Percentiles rank a stretch among this genome's conserved stretches.
phyloP scores from a whole-genome alignment of 2,113 vertebrate species.

The Nannospalax galili region DNA sequence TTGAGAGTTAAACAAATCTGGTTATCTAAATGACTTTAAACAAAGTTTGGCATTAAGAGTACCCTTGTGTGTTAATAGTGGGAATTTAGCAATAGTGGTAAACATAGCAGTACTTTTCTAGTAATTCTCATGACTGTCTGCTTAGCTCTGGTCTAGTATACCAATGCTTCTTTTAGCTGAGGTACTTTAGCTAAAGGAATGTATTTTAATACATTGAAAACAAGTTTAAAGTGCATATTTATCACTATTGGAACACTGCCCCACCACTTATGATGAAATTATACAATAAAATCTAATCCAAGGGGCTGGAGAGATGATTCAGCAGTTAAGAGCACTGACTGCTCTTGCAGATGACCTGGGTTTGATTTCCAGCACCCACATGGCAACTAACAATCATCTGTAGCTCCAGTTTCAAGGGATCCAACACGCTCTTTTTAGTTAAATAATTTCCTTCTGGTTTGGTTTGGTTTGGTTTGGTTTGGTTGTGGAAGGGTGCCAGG shows the following conservation, averaged over 20 bases:
- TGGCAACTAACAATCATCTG: too few relatives aligned
- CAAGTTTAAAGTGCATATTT: background rate
- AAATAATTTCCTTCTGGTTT: too few relatives aligned
- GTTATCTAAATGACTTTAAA: background rate
- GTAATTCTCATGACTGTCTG: background rate
- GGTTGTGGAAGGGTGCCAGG: too few relatives aligned
- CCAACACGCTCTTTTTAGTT: too few relatives aligned
- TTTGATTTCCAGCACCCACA: too few relatives aligned
- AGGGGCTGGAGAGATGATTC: too few relatives aligned
- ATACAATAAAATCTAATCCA: background rate
- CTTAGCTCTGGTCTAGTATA: background rate
- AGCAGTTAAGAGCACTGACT: too few relatives aligned
- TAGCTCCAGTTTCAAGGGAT: too few relatives aligned
- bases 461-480: background rate
- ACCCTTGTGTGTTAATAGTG: background rate
- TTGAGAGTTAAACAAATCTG: background rate
- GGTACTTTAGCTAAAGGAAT: constrained; percentile 10
- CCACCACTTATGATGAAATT: background rate
- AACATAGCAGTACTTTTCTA: background rate
- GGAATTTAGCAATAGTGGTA: background rate
- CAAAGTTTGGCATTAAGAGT: background rate
- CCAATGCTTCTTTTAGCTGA: background rate
- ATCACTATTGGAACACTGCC: background rate
- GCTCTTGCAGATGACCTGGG: too few relatives aligned
- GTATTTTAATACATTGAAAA: background rate